Conservation (phyloP, 2,888 invertebrate genomes). For the Reticulitermes lucifugus region DNA sequence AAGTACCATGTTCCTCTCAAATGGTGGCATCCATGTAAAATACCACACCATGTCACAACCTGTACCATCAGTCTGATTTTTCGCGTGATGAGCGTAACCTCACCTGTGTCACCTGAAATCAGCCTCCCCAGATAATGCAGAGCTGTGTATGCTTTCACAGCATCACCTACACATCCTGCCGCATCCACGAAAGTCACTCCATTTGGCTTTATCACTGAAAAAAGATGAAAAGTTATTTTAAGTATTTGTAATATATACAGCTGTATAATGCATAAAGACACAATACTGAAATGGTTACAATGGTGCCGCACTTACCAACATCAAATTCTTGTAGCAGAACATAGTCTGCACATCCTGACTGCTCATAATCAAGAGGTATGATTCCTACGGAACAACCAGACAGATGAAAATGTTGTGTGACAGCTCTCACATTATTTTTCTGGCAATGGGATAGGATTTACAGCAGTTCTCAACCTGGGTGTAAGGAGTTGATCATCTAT, state of each 20-base stretch:
- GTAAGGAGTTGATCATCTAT: no score
- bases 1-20: no score
- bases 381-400: conserved; percentile 59
- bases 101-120: conserved; percentile 61
- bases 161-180: conserved; percentile 63
- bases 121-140: conserved; percentile 63
- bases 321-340: conserved; percentile 64
- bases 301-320: conserved; percentile 59
- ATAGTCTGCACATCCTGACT: conserved; percentile 63
- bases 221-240: neutral
- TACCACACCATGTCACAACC: no score
- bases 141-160: conserved; percentile 64
- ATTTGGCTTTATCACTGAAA: conserved; percentile 62
- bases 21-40: no score
- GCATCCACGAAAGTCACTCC: conserved; percentile 62
- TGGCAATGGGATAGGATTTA: no score
- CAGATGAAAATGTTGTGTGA: neutral
- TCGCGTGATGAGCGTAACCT: neutral
- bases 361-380: conserved; percentile 61
- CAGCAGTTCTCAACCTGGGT: no score
- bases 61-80: no score
- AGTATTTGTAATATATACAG: neutral
- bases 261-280: neutral
- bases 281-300: neutral
- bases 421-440: no score